Base-by-base conservation (phyloP, 2,888 invertebrate genomes). In the Drosophila gaucha region DNA sequence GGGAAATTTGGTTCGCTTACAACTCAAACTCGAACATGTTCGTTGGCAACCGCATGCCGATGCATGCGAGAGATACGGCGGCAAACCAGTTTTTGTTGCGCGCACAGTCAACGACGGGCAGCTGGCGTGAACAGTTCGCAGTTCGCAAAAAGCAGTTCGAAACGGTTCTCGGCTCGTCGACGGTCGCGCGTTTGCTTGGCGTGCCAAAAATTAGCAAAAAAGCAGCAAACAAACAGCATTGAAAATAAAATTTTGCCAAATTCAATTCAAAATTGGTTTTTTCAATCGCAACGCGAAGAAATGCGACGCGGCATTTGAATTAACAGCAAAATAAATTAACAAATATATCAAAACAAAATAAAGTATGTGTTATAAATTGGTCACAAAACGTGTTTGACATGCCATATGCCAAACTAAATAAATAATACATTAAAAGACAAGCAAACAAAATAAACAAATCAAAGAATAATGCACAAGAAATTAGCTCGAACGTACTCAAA, bases 181-280 rank as follows among this genome's bases (percentile, higher is more conserved):
- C 44, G 49, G 74, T 78, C 78, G 82, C 67, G 69, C 85, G 84
- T 72, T 84, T 86, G 86, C 86, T 80, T 78, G 46, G 74, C 74
- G 69, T 78, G 67, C 74, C 70, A 67, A 59, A 35, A 57, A n/a
- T n/a, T n/a, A 44, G 49, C 28, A 38, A 41, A 4, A 47, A 30
- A 20, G n/a, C 8, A 20, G 30, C 65, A 60, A 52, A 26, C 26
- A 39, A 30, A 44, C 47, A 63, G 36, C 57, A 66, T 82, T 82
- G 82, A 78, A 85, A 82, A 77, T 85, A 82, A 80, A 63, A 80
- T 84, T 82, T 82, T 84, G 80, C 46, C 35, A 58, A 55, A 44
- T 14, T n/a, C 20, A 10, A 67, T 18, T 16, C 77, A 77, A 82
- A 83, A 82, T 83, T 83, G 38, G 79, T 83, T 82, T 85, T 83